Evolutionary conservation across 2,888 invertebrate genomes (phyloP).

Genomic region (Philhelius pedissequus): DNA sequence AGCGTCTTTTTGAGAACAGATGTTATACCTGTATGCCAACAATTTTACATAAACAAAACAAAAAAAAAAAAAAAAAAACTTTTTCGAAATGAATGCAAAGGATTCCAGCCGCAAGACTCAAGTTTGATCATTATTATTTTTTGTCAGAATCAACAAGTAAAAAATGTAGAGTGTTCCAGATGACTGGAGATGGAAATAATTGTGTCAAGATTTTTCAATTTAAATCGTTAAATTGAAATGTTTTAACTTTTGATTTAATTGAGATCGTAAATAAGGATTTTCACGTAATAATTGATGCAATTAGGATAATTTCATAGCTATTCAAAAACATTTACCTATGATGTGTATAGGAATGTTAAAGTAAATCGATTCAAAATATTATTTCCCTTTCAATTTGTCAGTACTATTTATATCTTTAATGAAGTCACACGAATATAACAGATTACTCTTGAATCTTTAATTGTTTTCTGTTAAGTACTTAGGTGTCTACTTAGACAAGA

Average conservation of each 20-base stretch:
- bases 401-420: too few species aligned
- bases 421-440: too few species aligned
- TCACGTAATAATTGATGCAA: not conserved
- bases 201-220: conserved; percentile 44
- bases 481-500: too few species aligned
- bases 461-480: too few species aligned
- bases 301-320: not conserved
- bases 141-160: not conserved
- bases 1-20: conserved; percentile 13
- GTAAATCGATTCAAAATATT: too few species aligned
- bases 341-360: too few species aligned
- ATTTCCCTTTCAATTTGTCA: too few species aligned
- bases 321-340: not conserved
- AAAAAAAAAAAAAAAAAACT: not conserved
- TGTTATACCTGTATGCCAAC: not conserved
- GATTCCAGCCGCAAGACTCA: not conserved
- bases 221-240: conserved; percentile 43
- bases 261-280: not conserved
- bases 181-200: conserved; percentile 2
- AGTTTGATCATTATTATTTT: conserved; percentile 10
- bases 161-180: not conserved
- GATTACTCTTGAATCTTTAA: too few species aligned
- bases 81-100: not conserved
- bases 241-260: not conserved
- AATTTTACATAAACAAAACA: not conserved